These are phyloP conservation scores for Drosophila lacicola DNA, from an alignment of 2,888 invertebrate species.

Conservation along the genomic window DNA sequence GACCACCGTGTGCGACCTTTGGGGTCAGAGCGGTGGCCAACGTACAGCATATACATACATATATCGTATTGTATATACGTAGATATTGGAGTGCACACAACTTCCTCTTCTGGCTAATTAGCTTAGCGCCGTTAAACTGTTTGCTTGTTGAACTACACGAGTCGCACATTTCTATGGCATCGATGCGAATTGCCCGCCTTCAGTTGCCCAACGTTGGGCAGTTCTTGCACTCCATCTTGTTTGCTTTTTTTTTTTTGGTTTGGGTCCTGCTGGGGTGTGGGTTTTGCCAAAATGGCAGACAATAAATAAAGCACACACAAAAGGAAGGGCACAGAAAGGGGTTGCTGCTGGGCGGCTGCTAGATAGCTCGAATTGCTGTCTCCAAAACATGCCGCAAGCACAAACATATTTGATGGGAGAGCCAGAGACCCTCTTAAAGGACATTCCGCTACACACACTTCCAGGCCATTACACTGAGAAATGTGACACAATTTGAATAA, in stretches of 20 bases:
- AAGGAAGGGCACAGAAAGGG: conserved; percentile 4
- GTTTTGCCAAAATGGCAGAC: conserved; percentile 63
- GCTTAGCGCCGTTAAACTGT: conserved; percentile 74
- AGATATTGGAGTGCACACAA: conserved; percentile 9
- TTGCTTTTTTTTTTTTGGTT: conserved; percentile 7
- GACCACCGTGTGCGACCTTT: conserved; percentile 62
- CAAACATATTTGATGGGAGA: conserved; percentile 18
- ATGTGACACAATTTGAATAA: conserved; percentile 80
- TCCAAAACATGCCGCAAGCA: conserved; percentile 54
- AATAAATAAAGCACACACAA: conserved; percentile 61
- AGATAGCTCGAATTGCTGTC: conserved; percentile 39
- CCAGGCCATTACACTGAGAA: conserved; percentile 80
- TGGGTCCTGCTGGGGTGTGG: background rate
- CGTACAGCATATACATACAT: background rate
- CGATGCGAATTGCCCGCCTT: conserved; percentile 31
- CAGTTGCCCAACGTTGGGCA: conserved; percentile 14
- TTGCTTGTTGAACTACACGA: conserved; percentile 57
- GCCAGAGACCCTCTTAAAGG: conserved; percentile 42
- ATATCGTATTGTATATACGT: background rate
- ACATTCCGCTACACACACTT: conserved; percentile 61
- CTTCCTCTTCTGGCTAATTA: conserved; percentile 67
- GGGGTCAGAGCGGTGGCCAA: conserved; percentile 48
- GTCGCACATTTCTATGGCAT: conserved; percentile 70
- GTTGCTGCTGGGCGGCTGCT: conserved; percentile 15
- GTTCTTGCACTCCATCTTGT: background rate